These are phyloP conservation scores for Napeogenes sylphis DNA, from an alignment of 2,888 invertebrate species.

Conservation along the genomic window DNA sequence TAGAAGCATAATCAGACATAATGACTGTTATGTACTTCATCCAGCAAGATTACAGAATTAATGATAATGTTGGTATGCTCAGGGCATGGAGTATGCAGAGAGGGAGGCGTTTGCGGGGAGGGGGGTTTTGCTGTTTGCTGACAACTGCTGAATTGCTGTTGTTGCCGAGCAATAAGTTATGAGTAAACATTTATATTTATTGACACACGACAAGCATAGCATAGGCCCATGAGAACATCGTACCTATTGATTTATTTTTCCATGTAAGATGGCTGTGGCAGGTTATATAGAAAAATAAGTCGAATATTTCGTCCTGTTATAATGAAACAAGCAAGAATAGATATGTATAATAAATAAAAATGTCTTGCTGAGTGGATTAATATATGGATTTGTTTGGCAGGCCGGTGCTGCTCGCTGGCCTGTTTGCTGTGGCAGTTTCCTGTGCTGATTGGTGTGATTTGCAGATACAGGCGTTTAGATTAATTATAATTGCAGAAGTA, in stretches of 20 bases:
- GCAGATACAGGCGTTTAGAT: slow-evolving; percentile 69
- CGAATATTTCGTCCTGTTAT: neutral
- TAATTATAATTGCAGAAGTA: slow-evolving; percentile 45
- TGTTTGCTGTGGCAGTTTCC: slow-evolving; percentile 75
- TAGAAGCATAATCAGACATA: neutral
- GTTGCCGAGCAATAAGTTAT: slow-evolving; percentile 75
- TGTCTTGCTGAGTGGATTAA: slow-evolving; percentile 50
- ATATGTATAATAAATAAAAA: slow-evolving; percentile 2
- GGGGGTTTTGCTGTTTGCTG: slow-evolving; percentile 72
- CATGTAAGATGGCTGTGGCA: neutral
- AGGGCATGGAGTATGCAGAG: slow-evolving; percentile 72
- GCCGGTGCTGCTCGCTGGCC: slow-evolving; percentile 77
- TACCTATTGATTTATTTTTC: neutral
- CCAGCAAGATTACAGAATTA: slow-evolving; percentile 41
- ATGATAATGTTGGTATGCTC: slow-evolving; percentile 73
- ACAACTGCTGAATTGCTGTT: slow-evolving; percentile 76
- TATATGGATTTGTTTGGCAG: slow-evolving; percentile 73
- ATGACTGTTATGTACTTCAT: neutral
- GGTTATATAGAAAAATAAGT: neutral
- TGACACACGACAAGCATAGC: slow-evolving; percentile 23
- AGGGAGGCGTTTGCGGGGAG: slow-evolving; percentile 70
- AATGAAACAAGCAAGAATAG: neutral
- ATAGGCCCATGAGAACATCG: slow-evolving; percentile 18
- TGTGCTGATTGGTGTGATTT: slow-evolving; percentile 73
- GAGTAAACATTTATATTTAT: slow-evolving; percentile 74